A percentile compares a stretch with the other conserved stretches of the same genome.
phyloP scores from a whole-genome alignment of 2,888 invertebrate genomes.

The Synanthedon tipuliformis region DNA sequence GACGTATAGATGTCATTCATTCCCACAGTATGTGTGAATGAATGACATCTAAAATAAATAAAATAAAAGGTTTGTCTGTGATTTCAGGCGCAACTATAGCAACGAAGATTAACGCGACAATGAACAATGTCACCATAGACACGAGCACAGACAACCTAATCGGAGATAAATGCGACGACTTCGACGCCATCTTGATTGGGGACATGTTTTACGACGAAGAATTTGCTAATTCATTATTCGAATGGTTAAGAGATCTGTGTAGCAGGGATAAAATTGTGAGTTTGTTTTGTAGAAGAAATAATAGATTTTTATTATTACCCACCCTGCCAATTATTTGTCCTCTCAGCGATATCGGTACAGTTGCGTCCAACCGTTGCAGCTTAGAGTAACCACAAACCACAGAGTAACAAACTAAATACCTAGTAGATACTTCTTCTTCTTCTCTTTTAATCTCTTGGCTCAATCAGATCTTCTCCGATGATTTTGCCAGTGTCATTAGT shows the following conservation, averaged over 20 bases:
- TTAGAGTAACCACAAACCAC: no score
- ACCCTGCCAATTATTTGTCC: neutral
- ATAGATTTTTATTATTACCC: neutral
- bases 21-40: no score
- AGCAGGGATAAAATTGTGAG: constrained; percentile 36
- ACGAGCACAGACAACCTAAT: constrained; percentile 54
- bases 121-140: constrained; percentile 51
- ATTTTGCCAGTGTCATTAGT: no score
- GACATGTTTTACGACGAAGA: constrained; percentile 78
- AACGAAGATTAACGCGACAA: constrained; percentile 56
- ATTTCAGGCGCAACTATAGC: constrained; percentile 63
- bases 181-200: constrained; percentile 74
- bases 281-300: neutral
- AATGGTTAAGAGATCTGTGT: constrained; percentile 58
- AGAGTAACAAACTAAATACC: no score
- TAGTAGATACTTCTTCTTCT: no score
- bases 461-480: no score
- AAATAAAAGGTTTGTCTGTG: constrained; percentile 6
- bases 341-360: no score
- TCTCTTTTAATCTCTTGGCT: no score
- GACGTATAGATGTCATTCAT: no score
- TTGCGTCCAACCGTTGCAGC: no score
- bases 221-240: constrained; percentile 60
- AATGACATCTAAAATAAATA: no score
- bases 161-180: constrained; percentile 37